A percentile compares a stretch with the other conserved stretches of the same genome.
phyloP scores from a whole-genome alignment of 1,140 invertebrate species.

The Leucophenga varia region DNA sequence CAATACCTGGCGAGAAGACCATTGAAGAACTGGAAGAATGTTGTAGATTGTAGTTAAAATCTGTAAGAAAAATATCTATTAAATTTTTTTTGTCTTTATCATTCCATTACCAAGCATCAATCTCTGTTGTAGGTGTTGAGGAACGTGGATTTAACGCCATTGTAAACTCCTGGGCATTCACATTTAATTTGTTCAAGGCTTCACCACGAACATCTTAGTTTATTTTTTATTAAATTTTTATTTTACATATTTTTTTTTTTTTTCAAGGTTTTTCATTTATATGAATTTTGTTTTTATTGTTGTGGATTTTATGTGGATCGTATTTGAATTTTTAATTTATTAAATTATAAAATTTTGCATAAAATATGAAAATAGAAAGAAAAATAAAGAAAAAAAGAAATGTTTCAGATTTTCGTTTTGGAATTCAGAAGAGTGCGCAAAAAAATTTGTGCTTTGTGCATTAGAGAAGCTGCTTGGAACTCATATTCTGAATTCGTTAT shows the following conservation, averaged over 20 bases:
- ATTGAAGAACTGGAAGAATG: slow-evolving; percentile 56
- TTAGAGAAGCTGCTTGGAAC: no score
- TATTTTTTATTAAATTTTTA: not conserved
- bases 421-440: no score
- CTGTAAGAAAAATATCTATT: slow-evolving; percentile 42
- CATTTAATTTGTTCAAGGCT: slow-evolving; percentile 68
- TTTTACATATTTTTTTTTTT: slow-evolving; percentile 6
- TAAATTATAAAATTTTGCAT: no score
- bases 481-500: slow-evolving; percentile 2
- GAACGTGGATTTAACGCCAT: slow-evolving; percentile 59
- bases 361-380: slow-evolving; percentile 17
- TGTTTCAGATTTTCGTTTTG: no score
- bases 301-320: slow-evolving; percentile 1
- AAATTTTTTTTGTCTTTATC: slow-evolving; percentile 3
- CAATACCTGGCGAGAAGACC: slow-evolving; percentile 55
- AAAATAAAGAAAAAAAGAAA: slow-evolving; percentile 20
- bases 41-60: slow-evolving; percentile 55
- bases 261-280: not conserved
- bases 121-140: slow-evolving; percentile 38
- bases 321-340: no score
- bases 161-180: slow-evolving; percentile 83
- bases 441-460: slow-evolving; percentile 1
- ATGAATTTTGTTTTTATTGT: slow-evolving; percentile 7
- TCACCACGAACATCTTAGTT: slow-evolving; percentile 9
- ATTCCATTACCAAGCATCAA: slow-evolving; percentile 41